These are phyloP conservation scores for Protosalanx chinensis DNA, from an alignment of 2,797 vertebrate genomes.

Conservation along the genomic window DNA sequence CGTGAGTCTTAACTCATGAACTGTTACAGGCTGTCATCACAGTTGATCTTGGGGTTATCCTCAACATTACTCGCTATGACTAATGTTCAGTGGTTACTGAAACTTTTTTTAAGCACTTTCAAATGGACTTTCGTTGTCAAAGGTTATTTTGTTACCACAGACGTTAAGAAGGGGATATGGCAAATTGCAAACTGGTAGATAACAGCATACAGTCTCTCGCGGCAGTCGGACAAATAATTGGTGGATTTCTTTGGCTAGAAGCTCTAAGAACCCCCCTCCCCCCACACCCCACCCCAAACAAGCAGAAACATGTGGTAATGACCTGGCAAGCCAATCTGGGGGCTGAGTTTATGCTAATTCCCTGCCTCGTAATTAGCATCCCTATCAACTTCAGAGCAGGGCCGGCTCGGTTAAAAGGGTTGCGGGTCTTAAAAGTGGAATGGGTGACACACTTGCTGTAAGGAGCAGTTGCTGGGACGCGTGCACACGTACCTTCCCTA, in stretches of 20 bases:
- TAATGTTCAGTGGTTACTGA: constrained; percentile 29
- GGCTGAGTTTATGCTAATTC: constrained; percentile 50
- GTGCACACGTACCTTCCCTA: not conserved
- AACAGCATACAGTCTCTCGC: constrained; percentile 33
- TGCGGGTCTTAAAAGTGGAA: constrained; percentile 33
- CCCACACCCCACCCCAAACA: constrained; percentile 19
- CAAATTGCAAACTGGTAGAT: constrained; percentile 36
- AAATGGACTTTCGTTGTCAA: constrained; percentile 38
- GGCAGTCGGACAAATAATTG: constrained; percentile 32
- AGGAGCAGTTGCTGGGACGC: not conserved
- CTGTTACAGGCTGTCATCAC: no score
- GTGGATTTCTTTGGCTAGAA: constrained; percentile 39
- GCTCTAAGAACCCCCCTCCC: constrained; percentile 15
- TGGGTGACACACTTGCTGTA: not conserved
- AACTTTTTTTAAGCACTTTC: constrained; percentile 50
- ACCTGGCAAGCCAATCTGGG: constrained; percentile 49
- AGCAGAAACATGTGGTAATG: constrained; percentile 40
- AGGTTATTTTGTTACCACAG: not conserved
- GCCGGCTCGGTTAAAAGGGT: constrained; percentile 36
- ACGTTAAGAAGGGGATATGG: constrained; percentile 22
- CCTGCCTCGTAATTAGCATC: constrained; percentile 51
- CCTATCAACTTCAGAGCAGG: constrained; percentile 41
- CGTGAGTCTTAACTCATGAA: not conserved
- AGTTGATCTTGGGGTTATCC: constrained; percentile 2
- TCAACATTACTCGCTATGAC: no score